Percentiles rank a stretch among this genome's conserved stretches.
These are phyloP conservation scores for Octodon degus DNA, from an alignment of 2,113 vertebrate genomes.

Conservation along the genomic window DNA sequence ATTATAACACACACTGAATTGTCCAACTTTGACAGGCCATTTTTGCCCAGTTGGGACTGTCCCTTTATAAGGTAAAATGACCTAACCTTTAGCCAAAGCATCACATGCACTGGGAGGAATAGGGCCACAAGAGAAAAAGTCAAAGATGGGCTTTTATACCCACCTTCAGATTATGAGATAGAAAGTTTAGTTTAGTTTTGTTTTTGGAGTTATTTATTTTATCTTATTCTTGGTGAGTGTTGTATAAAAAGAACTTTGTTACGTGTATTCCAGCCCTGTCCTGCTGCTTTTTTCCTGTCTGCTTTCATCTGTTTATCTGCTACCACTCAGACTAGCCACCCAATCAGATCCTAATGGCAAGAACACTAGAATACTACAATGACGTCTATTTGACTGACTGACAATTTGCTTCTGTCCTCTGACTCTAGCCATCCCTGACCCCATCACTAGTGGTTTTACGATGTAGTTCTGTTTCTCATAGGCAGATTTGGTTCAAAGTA, in stretches of 20 bases:
- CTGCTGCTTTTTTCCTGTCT: background rate
- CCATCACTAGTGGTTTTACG: background rate
- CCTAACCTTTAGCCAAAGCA: background rate
- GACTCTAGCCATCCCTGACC: background rate
- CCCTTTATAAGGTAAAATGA: background rate
- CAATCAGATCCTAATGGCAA: background rate
- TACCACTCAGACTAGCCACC: accelerated
- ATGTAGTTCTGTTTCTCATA: background rate
- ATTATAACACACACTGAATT: background rate
- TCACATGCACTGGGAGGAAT: background rate
- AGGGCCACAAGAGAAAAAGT: background rate
- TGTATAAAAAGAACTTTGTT: background rate
- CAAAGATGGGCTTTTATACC: background rate
- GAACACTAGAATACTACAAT: background rate
- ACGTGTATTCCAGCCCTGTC: background rate
- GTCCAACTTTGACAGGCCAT: background rate
- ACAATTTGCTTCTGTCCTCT: background rate
- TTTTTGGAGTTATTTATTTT: background rate
- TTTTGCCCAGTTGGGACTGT: background rate
- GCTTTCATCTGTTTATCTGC: background rate
- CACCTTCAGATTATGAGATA: background rate
- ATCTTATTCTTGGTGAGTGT: background rate
- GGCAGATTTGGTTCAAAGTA: background rate
- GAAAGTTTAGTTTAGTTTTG: background rate
- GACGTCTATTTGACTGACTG: background rate